Percentiles rank a stretch among this genome's conserved stretches.
phyloP scores from a whole-genome alignment of 2,113 vertebrate species.

The Poecile atricapillus region DNA sequence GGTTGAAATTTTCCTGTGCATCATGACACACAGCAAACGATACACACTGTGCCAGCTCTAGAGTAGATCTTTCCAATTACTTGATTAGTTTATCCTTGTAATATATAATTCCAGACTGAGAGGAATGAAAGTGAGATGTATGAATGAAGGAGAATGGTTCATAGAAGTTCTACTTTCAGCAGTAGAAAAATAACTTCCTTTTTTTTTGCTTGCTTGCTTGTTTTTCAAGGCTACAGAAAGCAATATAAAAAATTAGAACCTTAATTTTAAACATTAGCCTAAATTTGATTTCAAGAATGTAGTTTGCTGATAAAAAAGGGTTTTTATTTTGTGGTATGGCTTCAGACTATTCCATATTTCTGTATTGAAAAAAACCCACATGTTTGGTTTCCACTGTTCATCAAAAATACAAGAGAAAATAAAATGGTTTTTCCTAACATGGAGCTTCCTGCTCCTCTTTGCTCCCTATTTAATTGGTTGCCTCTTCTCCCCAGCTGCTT shows the following conservation, averaged over 20 bases:
- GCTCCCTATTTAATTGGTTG: not conserved
- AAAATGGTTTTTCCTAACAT: not conserved
- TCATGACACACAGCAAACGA: not conserved
- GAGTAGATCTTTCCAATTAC: not conserved
- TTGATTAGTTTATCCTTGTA: not conserved
- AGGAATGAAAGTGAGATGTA: not conserved
- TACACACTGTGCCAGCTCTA: rapidly evolving
- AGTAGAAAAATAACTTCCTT: not conserved
- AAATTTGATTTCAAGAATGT: not conserved
- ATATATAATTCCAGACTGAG: not conserved
- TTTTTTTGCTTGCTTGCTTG: not conserved
- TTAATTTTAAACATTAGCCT: not conserved
- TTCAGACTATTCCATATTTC: not conserved
- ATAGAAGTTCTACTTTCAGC: not conserved
- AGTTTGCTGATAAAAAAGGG: not conserved
- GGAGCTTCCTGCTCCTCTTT: not conserved
- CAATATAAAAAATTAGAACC: not conserved
- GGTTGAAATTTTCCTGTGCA: not conserved
- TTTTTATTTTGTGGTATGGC: not conserved
- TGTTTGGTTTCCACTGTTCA: not conserved
- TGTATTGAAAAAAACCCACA: not conserved
- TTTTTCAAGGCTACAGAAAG: not conserved
- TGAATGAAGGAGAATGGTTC: not conserved
- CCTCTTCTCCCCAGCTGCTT: not conserved
- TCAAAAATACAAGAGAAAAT: not conserved